Base-by-base conservation (phyloP, 2,888 invertebrate genomes). In the Lasioglossum calceatum region DNA sequence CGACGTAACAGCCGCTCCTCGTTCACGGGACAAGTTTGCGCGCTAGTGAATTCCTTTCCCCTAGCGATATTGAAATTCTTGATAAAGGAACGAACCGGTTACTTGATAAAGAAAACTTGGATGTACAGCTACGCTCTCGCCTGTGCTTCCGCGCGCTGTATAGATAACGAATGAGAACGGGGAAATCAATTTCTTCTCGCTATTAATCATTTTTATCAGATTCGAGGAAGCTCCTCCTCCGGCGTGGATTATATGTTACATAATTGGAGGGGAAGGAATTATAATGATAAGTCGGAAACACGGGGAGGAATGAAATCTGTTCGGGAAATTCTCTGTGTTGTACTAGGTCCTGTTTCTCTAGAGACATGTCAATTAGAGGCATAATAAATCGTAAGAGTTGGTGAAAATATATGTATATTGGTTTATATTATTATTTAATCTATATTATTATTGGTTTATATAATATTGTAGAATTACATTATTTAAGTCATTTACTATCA, bases 51-150 rank as follows among this genome's bases (percentile, higher is more conserved):
- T 73, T 72, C 77, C n/a, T 67, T 44, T 58, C n/a, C 61, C n/a
- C 50, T 77, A 44, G n/a, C 50, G 77, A 73, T 84, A 82, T 82
- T 77, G 82, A 82, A 82, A 82, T 82, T 82, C 77, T 67, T 67
- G 77, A 77, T 73, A 47, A 44, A 77, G 54, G 16, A 36, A 16
- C 19, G 39, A n/a, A 32, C 44, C 64, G 36, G 47, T 67, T 77
- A 50, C 67, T 70, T 36, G 67, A 67, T 67, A n/a, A 67, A 67
- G 77, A 23, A 50, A 67, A 36, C n/a, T 80, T 74, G 58, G 64
- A 58, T 81, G 16, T 58, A 19, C 16, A 23, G 12, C 58, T 74
- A 42, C 70, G 39, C 16, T 16, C 27, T 4, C 44, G 7, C 50
- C 54, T 58, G 23, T 10, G 58, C 54, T n/a, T 42, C 36, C 32